Base-by-base conservation (phyloP, 2,113 vertebrate genomes). In the Chrysemys picta region DNA sequence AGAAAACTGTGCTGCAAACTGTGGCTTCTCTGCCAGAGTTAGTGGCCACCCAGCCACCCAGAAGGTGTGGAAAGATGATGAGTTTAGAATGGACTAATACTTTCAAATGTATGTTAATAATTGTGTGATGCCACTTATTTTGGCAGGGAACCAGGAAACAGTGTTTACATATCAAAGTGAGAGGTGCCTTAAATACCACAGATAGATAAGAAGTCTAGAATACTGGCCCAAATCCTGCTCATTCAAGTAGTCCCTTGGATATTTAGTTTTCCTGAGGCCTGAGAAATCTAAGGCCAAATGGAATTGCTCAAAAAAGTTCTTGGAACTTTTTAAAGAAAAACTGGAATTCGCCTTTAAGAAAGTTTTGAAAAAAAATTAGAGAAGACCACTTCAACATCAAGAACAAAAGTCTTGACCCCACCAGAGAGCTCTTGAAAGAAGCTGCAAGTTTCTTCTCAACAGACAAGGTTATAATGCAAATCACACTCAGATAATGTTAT, bases 171-270 rank as follows among this genome's bases (percentile, higher is more conserved):
- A 38, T 21, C 38, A 75, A 75, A 75, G 38, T 42, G 62, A 31
- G 42, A 5, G 1, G 0, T 0, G 8, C n/a, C 69, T 24, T 2
- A 27, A 69, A 5, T 0, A 9, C 1, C 19, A 0, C 1, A 29
- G 42, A n/a, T 10, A 27, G 31, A 54, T 2, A 13, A 49, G 52
- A 50, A 45, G 38, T 0, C 6, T 31, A 1, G 5, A 2, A 47
- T 22, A 2, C 4, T 2, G 53, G 12, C n/a, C 45, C 80, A 80
- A 10, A 88, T 47, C 19, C 24, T 80, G n/a, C 84, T 22, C 24
- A 29, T 25, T 53, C 45, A 13, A 38, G 69, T 5, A 25, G 21
- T 42, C 69, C 22, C 10, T 75, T 75, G 69, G 38, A 65, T 65
- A 35, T 65, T 6, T 65, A 16, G 31, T 19, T 10, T 21, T 29